Percentiles rank a stretch among this genome's conserved stretches.
phyloP scores from a whole-genome alignment of 2,888 invertebrate genomes.

The Deroplatys truncata region DNA sequence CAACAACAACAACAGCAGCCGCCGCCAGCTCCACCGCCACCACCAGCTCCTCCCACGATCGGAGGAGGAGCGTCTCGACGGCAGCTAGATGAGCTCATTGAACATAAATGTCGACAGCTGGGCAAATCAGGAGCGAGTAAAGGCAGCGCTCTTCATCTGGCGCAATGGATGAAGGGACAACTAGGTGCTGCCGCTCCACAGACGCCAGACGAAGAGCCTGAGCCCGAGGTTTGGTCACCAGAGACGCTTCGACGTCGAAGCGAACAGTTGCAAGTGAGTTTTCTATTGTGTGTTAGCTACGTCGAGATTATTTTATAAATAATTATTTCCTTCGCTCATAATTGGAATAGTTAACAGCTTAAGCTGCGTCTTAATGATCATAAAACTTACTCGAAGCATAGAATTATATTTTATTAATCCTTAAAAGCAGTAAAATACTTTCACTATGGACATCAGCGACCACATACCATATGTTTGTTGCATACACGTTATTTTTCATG shows the following conservation, averaged over 20 bases:
- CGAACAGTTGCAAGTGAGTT: conserved; percentile 54
- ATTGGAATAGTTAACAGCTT: too few species aligned
- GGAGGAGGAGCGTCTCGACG: conserved; percentile 11
- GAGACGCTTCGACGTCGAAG: conserved; percentile 68
- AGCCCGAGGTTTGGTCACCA: conserved; percentile 55
- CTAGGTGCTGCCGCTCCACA: conserved; percentile 46
- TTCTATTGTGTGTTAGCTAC: not conserved
- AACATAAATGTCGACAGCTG: conserved; percentile 59
- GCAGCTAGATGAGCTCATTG: conserved; percentile 57
- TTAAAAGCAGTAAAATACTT: too few species aligned
- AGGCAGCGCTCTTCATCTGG: conserved; percentile 69
- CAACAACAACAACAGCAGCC: not conserved
- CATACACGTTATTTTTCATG: too few species aligned
- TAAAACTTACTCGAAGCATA: too few species aligned
- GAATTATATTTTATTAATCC: too few species aligned
- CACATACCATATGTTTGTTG: too few species aligned
- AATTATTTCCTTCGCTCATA: too few species aligned
- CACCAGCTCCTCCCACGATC: not conserved
- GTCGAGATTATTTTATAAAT: too few species aligned
- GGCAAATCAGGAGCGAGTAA: conserved; percentile 61
- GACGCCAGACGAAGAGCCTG: conserved; percentile 29
- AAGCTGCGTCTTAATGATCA: too few species aligned
- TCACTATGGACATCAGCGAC: too few species aligned
- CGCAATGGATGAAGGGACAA: conserved; percentile 74
- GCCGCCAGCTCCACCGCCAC: not conserved